Conservation (phyloP, 2,888 invertebrate species). For the Caenorhabditis zanzibari region DNA sequence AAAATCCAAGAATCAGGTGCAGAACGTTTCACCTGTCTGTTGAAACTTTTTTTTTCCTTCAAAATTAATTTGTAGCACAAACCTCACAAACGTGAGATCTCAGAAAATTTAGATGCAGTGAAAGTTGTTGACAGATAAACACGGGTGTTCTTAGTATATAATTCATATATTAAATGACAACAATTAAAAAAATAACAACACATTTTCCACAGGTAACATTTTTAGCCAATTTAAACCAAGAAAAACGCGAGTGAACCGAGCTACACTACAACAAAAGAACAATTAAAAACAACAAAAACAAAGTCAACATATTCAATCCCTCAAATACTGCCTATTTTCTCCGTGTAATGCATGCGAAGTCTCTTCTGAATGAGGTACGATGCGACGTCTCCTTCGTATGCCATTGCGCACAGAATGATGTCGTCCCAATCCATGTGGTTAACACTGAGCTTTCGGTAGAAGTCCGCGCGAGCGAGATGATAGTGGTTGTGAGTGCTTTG, state of each 20-base stretch:
- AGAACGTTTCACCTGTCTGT: slow-evolving; percentile 2
- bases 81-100: background rate
- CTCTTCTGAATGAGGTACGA: background rate
- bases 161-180: too few species aligned
- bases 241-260: too few species aligned
- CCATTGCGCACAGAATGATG: background rate
- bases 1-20: background rate
- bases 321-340: slow-evolving; percentile 25
- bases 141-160: too few species aligned
- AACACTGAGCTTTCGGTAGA: slow-evolving; percentile 17
- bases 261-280: too few species aligned
- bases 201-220: too few species aligned
- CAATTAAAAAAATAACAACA: too few species aligned
- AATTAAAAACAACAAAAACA: too few species aligned
- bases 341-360: slow-evolving; percentile 1
- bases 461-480: slow-evolving; percentile 13
- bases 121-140: too few species aligned
- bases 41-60: background rate
- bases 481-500: slow-evolving; percentile 3
- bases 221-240: too few species aligned
- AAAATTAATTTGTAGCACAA: slow-evolving; percentile 2
- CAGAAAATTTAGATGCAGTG: background rate
- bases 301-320: too few species aligned
- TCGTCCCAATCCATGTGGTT: background rate
- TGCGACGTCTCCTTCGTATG: background rate